phyloP scores from a whole-genome alignment of 2,113 vertebrate genomes.

The Sterrhoptilus dennistouni region DNA sequence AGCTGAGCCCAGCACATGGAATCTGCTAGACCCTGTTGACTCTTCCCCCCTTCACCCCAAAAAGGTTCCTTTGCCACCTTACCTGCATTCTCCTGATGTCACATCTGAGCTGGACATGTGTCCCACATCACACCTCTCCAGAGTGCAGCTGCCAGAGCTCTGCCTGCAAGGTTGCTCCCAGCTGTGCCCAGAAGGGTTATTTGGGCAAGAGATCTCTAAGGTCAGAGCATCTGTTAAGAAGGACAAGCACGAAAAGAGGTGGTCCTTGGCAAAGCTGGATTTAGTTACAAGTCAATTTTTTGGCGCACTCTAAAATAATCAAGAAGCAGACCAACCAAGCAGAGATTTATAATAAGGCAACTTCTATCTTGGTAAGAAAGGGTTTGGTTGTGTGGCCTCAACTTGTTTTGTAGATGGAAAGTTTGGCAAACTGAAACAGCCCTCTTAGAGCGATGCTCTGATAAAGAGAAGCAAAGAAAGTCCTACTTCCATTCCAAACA shows the following conservation, averaged over 20 bases:
- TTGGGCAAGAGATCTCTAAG: conserved; percentile 40
- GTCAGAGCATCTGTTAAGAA: conserved; percentile 70
- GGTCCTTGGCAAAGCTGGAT: neutral
- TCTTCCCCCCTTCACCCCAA: neutral
- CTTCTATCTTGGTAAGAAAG: neutral
- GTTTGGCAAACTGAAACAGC: neutral
- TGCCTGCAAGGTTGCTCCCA: neutral
- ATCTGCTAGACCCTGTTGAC: neutral
- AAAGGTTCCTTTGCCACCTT: neutral
- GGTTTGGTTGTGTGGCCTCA: neutral
- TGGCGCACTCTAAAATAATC: neutral
- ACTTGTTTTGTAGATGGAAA: neutral
- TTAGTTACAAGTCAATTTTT: neutral
- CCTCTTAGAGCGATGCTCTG: neutral
- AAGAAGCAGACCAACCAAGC: neutral
- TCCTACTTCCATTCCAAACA: neutral
- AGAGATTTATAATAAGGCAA: neutral
- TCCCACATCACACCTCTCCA: neutral
- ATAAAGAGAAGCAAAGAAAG: neutral
- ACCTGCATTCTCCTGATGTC: conserved; percentile 26
- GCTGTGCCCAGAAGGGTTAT: neutral
- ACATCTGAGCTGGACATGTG: neutral
- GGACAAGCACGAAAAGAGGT: rapidly evolving
- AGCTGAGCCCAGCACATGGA: neutral
- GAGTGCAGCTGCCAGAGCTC: neutral